A percentile compares a stretch with the other conserved stretches of the same genome.
These are phyloP conservation scores for Pungitius pungitius DNA, from an alignment of 2,113 vertebrate species.

Conservation along the genomic window DNA sequence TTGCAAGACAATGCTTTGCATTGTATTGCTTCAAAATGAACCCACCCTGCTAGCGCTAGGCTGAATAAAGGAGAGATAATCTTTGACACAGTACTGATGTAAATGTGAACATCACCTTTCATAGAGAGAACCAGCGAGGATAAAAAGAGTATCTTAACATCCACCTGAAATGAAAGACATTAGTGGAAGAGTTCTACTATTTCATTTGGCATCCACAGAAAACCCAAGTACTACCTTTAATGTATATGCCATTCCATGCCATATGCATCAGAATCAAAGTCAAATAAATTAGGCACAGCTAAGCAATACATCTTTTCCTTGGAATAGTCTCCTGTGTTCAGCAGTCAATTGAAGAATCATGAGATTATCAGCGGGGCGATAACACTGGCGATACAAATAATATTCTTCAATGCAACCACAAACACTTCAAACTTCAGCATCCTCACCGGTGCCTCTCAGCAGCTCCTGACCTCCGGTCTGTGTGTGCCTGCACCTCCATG, in stretches of 20 bases:
- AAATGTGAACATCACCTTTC: neutral
- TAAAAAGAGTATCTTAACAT: neutral
- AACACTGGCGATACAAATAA: constrained; percentile 37
- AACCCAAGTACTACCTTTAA: neutral
- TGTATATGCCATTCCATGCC: neutral
- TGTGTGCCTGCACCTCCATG: constrained; percentile 68
- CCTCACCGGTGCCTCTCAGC: constrained; percentile 54
- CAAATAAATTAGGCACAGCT: neutral
- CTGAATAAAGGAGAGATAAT: neutral
- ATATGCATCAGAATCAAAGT: neutral
- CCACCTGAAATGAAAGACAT: neutral
- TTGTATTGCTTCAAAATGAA: neutral
- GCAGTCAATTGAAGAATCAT: constrained; percentile 56
- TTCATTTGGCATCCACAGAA: neutral
- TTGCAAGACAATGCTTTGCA: neutral
- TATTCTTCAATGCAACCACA: constrained; percentile 40
- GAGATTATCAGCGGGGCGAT: constrained; percentile 44
- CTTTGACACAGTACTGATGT: neutral
- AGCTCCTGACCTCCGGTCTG: constrained; percentile 69
- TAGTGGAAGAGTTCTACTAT: too few relatives aligned
- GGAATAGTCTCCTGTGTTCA: constrained; percentile 15
- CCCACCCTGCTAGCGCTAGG: neutral
- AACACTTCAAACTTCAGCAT: constrained; percentile 56
- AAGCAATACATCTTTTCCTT: constrained; percentile 9
- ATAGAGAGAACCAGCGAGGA: neutral